Percentiles rank a stretch among this genome's conserved stretches.
Conservation (phyloP, 2,113 vertebrate species). For the Ptyas mucosa region DNA sequence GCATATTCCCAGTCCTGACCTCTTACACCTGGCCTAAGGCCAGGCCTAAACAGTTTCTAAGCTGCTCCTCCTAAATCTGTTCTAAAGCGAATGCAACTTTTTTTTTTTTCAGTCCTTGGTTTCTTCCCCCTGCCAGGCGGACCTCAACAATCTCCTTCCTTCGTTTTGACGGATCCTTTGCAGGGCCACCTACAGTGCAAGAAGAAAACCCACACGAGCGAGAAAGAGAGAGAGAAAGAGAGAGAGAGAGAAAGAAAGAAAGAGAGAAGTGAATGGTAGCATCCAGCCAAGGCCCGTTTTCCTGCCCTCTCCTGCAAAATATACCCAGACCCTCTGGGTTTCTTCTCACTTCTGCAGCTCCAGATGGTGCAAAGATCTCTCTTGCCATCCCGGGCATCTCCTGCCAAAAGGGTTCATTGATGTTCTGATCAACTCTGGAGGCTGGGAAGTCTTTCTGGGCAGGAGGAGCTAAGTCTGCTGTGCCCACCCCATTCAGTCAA, state of each 20-base stretch:
- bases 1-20: neutral
- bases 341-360: neutral
- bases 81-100: neutral
- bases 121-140: no score
- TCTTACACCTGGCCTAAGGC: neutral
- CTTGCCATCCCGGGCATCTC: neutral
- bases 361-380: neutral
- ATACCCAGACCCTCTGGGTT: neutral
- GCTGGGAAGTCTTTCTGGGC: neutral
- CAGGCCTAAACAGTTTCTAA: neutral
- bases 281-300: neutral
- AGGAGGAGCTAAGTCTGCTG: neutral
- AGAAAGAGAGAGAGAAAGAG: neutral
- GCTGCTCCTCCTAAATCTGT: neutral
- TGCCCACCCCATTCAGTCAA: neutral
- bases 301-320: neutral
- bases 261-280: no score
- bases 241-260: rapidly evolving
- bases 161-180: neutral
- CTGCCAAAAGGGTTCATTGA: neutral
- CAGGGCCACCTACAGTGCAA: neutral
- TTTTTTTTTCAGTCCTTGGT: neutral
- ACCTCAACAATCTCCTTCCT: neutral
- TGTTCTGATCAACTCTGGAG: neutral
- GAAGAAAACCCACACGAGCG: neutral